Evolutionary conservation across 2,888 invertebrate species (phyloP), one percentile per base, ranked within the genome.

Genomic region (Ophonus ardosiacus): DNA sequence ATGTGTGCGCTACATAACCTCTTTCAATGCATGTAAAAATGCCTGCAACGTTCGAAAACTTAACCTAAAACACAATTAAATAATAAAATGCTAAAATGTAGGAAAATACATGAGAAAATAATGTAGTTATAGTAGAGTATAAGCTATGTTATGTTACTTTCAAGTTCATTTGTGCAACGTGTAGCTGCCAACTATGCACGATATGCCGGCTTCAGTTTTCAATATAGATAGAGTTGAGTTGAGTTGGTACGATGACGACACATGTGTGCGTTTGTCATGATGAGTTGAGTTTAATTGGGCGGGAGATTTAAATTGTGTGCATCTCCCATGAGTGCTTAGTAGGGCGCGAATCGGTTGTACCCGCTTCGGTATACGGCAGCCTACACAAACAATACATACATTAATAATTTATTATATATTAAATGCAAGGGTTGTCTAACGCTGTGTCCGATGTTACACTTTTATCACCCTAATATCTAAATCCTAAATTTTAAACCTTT

Each of bases 261-360:
- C 38, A 17, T 56, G 51, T 74, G 59, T 83, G 76, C 83, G 74
- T 65, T 84, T 84, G 84, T 84, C 84, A 84, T 84, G 83, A 63
- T 65, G 59, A 57, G 59, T 43, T 61, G 13, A 38, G 79, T 18
- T 57, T 6, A 31, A 31, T 31, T 31, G 31, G 31, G 31, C 31
- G 74, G 56, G 38, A 21, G 56, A 63, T 43, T 38, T 31, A 31
- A 31, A 31, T 4, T 31, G 31, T 31, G 31, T 79, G 79, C 18
- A 90, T 90, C 90, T 90, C 88, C 87, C 87, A 31, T 31, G 31
- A 86, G 88, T 90, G 90, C 91, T 94, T 94, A 98, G 92, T 98
- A 98, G 90, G 98, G 98, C 92, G 98, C 95, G 93, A 98, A 98
- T 93, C 98, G 95, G 94, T 97, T 98, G 95, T 97, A 98, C 89